Conservation (phyloP, 2,113 vertebrate species). For the Sarotherodon lohbergeri region DNA sequence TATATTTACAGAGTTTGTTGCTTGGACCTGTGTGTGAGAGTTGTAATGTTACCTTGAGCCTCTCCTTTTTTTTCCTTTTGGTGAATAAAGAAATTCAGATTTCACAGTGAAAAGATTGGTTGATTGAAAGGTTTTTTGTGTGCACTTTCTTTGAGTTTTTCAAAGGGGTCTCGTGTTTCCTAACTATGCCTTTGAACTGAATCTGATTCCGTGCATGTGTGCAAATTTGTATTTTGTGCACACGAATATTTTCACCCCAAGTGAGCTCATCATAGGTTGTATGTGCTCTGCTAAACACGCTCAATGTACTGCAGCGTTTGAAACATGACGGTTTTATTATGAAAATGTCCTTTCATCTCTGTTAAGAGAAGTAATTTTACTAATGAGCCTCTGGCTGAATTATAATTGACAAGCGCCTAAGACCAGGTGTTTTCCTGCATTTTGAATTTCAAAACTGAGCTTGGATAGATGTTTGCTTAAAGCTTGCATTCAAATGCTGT, state of each 20-base stretch:
- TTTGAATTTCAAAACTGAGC: conserved; percentile 26
- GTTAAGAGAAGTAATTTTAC: conserved; percentile 33
- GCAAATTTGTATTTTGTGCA: neutral
- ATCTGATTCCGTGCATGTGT: neutral
- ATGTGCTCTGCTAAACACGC: neutral
- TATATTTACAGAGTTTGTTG: neutral
- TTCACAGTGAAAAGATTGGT: neutral
- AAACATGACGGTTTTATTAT: conserved; percentile 29
- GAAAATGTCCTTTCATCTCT: conserved; percentile 46
- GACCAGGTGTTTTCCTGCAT: conserved; percentile 52
- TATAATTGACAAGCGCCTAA: conserved; percentile 41
- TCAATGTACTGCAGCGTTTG: neutral
- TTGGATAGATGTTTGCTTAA: conserved; percentile 13
- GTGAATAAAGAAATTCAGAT: neutral
- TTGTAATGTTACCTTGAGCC: neutral
- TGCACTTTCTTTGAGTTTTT: neutral
- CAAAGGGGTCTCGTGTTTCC: neutral
- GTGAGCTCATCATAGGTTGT: neutral
- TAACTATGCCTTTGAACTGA: neutral
- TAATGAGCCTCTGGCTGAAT: conserved; percentile 46
- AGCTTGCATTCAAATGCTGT: conserved; percentile 37
- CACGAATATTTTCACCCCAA: neutral
- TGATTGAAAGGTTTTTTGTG: neutral
- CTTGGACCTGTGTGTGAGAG: neutral
- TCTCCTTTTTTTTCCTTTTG: rapidly evolving